Conservation (phyloP, 2,797 vertebrate genomes). For the Megaceryle alcyon region DNA sequence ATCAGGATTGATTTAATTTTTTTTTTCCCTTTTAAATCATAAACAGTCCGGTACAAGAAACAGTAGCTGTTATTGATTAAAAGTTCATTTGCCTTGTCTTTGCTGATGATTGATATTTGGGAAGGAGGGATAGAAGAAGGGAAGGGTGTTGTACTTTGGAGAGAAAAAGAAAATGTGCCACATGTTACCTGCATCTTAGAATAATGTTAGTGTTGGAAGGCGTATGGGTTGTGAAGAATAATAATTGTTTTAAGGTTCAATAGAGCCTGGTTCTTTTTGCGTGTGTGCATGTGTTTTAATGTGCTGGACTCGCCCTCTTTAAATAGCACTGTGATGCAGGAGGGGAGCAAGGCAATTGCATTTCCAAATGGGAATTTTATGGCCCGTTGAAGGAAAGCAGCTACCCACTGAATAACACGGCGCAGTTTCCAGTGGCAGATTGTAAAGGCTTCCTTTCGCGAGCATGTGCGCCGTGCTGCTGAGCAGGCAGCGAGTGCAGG, state of each 20-base stretch:
- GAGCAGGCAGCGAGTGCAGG: fast-evolving
- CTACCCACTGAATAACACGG: conserved; percentile 45
- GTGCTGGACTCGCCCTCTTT: not conserved
- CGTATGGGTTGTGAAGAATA: conserved; percentile 12
- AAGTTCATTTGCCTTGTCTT: conserved; percentile 79
- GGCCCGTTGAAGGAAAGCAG: conserved; percentile 66
- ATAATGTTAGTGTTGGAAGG: conserved; percentile 70
- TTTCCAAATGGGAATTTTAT: conserved; percentile 70
- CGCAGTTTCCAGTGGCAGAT: conserved; percentile 16
- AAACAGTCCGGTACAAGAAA: conserved; percentile 82
- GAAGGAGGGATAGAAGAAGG: conserved; percentile 62
- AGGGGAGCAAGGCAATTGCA: conserved; percentile 38
- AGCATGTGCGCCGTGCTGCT: not conserved
- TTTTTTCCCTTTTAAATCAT: conserved; percentile 75
- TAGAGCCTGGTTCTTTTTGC: not conserved
- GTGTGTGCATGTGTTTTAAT: not conserved
- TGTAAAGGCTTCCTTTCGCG: conserved; percentile 53
- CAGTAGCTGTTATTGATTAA: conserved; percentile 84
- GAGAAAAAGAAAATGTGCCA: conserved; percentile 63
- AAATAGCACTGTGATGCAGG: conserved; percentile 22
- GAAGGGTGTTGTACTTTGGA: conserved; percentile 65
- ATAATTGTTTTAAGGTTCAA: conserved; percentile 63
- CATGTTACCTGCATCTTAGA: conserved; percentile 74
- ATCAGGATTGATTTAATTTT: conserved; percentile 80
- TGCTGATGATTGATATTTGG: conserved; percentile 78